A percentile compares a stretch with the other conserved stretches of the same genome.
phyloP scores from a whole-genome alignment of 2,888 invertebrate genomes.

The Allacma fusca region DNA sequence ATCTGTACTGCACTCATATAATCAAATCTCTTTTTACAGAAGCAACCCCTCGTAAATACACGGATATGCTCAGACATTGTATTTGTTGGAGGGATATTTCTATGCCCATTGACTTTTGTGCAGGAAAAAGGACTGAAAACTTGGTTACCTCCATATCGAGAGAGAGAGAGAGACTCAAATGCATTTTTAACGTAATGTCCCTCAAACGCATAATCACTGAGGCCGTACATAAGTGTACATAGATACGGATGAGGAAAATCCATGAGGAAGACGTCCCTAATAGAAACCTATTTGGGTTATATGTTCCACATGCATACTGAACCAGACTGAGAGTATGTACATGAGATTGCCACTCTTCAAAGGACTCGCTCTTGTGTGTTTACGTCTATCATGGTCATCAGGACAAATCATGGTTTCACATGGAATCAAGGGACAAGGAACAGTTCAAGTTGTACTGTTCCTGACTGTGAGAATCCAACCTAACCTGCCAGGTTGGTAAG shows the following conservation, averaged over 20 bases:
- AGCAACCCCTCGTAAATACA: conserved; percentile 20
- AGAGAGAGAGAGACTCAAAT: background rate
- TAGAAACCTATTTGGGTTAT: too few species aligned
- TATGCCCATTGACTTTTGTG: conserved; percentile 22
- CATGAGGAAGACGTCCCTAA: background rate
- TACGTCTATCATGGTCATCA: conserved; percentile 11
- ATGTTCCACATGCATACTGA: too few species aligned
- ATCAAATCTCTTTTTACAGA: conserved; percentile 24
- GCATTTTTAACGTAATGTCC: conserved; percentile 20
- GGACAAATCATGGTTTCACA: background rate
- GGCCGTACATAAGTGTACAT: background rate
- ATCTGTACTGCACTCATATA: background rate
- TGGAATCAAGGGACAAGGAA: background rate
- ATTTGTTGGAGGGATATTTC: conserved; percentile 1
- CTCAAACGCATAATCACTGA: conserved; percentile 5
- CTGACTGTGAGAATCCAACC: too few species aligned
- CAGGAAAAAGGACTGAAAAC: background rate
- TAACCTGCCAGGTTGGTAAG: too few species aligned
- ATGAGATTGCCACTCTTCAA: too few species aligned
- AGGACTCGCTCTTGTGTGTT: background rate
- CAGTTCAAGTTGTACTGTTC: background rate
- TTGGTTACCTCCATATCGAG: background rate
- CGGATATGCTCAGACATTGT: conserved; percentile 6
- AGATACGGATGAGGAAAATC: background rate
- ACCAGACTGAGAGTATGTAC: too few species aligned